phyloP scores from a whole-genome alignment of 2,797 vertebrate genomes.

The Podargus strigoides region DNA sequence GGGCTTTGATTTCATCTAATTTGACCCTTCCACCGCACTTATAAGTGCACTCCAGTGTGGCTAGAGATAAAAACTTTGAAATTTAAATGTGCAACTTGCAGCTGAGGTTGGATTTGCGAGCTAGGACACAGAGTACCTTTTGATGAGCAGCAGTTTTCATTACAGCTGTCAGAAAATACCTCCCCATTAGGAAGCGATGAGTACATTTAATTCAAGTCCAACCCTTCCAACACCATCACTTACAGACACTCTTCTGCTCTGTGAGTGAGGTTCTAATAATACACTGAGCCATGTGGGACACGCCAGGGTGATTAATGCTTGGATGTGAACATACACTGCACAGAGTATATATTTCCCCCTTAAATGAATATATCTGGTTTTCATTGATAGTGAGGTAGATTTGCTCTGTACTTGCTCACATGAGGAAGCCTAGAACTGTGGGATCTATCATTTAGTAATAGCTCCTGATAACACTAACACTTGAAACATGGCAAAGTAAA shows the following conservation, averaged over 20 bases:
- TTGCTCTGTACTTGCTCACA: constrained; percentile 47
- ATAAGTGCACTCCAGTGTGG: constrained; percentile 52
- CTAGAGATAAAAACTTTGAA: constrained; percentile 72
- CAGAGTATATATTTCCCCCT: constrained; percentile 3
- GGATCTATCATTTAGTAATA: constrained; percentile 48
- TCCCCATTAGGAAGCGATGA: constrained; percentile 59
- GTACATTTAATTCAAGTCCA: constrained; percentile 55
- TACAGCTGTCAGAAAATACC: constrained; percentile 64
- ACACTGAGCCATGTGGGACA: constrained; percentile 57
- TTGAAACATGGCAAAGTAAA: constrained; percentile 56
- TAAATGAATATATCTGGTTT: constrained; percentile 21
- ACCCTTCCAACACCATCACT: constrained; percentile 40
- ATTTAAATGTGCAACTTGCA: constrained; percentile 71
- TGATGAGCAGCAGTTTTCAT: constrained; percentile 71
- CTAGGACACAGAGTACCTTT: constrained; percentile 66
- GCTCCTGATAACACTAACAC: constrained; percentile 59
- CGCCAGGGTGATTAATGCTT: constrained; percentile 57
- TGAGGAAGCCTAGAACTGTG: constrained; percentile 44
- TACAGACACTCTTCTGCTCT: constrained; percentile 52
- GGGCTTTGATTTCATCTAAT: constrained; percentile 66
- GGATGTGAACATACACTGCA: not conserved
- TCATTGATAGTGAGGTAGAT: constrained; percentile 25
- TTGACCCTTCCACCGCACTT: constrained; percentile 50
- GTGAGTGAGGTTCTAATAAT: constrained; percentile 65
- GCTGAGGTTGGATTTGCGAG: constrained; percentile 58